Percentiles rank a stretch among this genome's conserved stretches.
phyloP scores from a whole-genome alignment of 2,797 vertebrate genomes.

The Bovichtus diacanthus region DNA sequence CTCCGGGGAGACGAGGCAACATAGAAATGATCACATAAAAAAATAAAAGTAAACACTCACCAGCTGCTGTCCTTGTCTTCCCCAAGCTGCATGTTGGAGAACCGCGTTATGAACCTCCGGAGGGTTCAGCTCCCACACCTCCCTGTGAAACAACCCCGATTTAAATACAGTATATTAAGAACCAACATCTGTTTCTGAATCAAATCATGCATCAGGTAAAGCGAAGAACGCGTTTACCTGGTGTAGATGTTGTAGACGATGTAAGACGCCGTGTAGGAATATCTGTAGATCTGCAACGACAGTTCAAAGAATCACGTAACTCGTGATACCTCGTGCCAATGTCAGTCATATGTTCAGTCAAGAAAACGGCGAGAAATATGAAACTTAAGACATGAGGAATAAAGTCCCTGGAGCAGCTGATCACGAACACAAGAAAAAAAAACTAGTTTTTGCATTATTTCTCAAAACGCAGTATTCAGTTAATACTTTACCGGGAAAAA shows the following conservation, averaged over 20 bases:
- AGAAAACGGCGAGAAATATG: background rate
- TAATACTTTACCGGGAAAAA: background rate
- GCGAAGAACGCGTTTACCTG: slow-evolving; percentile 46
- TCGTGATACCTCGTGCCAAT: background rate
- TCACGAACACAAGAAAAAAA: background rate
- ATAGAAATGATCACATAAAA: background rate
- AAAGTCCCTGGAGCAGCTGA: background rate
- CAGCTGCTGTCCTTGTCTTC: slow-evolving; percentile 81
- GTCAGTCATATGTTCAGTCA: background rate
- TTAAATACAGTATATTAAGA: background rate
- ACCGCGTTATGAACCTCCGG: slow-evolving; percentile 84
- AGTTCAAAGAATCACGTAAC: slow-evolving; percentile 23
- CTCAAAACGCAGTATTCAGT: background rate
- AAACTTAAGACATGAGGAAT: background rate
- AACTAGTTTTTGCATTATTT: background rate
- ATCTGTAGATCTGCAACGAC: slow-evolving; percentile 76
- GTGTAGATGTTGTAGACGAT: slow-evolving; percentile 83
- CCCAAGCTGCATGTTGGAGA: slow-evolving; percentile 84
- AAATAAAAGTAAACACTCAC: slow-evolving; percentile 60
- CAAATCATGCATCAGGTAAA: background rate
- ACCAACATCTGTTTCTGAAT: slow-evolving; percentile 26
- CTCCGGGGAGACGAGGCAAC: background rate
- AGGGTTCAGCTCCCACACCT: slow-evolving; percentile 84
- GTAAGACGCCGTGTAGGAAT: slow-evolving; percentile 81
- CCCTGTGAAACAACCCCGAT: slow-evolving; percentile 63